Evolutionary conservation across 2,797 vertebrate species (phyloP).

Genomic region (Cyclura pinguis): DNA sequence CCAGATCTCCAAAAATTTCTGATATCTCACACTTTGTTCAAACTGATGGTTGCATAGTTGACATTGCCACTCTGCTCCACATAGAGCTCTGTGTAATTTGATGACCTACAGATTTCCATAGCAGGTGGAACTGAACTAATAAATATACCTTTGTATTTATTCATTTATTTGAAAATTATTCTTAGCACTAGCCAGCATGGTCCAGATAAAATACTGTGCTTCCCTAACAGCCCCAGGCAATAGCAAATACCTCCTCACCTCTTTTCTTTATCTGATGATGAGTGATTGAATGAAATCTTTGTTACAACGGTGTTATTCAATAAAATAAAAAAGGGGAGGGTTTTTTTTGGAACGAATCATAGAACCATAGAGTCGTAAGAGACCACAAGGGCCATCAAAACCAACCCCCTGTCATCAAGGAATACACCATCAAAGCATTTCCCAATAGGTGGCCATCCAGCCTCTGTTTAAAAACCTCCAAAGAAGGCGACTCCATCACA

Average conservation of each 20-base stretch:
- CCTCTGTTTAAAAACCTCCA: too few relatives aligned
- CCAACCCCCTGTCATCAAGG: too few relatives aligned
- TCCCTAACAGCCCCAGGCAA: not conserved
- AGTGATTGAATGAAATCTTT: not conserved
- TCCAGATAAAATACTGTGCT: not conserved
- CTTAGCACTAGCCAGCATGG: not conserved
- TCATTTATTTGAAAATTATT: not conserved
- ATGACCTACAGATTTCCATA: not conserved
- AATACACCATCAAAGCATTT: too few relatives aligned
- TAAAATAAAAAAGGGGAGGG: too few relatives aligned
- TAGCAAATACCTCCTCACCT: slow-evolving; percentile 13
- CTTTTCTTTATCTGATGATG: slow-evolving; percentile 39
- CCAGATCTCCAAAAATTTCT: not conserved
- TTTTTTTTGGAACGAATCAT: too few relatives aligned
- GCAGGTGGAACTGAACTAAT: not conserved
- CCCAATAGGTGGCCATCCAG: too few relatives aligned
- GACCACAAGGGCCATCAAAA: too few relatives aligned
- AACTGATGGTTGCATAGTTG: not conserved
- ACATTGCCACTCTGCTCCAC: too few relatives aligned
- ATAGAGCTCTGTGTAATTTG: not conserved
- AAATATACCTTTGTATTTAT: not conserved
- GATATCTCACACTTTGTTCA: not conserved
- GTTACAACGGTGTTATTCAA: too few relatives aligned
- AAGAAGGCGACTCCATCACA: too few relatives aligned
- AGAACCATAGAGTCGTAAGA: too few relatives aligned